Evolutionary conservation across 2,113 vertebrate species (phyloP).

Genomic region (Heloderma charlesbogerti): DNA sequence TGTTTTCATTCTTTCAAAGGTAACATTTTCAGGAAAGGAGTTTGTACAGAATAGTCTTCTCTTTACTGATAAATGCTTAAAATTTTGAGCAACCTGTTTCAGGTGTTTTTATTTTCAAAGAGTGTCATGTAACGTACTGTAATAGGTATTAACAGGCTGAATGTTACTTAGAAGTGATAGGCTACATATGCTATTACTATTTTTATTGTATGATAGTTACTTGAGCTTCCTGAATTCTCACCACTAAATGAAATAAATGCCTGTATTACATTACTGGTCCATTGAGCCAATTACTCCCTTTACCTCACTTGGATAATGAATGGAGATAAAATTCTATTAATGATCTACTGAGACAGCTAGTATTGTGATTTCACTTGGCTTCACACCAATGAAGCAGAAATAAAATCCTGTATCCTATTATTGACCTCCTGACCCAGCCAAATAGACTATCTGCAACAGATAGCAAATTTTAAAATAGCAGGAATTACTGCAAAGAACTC

Average conservation of each 20-base stretch:
- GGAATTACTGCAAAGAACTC: background rate
- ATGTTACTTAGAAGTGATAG: background rate
- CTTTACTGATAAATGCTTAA: background rate
- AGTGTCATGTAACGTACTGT: too few species aligned
- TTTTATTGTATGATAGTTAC: slow-evolving; percentile 17
- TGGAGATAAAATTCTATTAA: slow-evolving; percentile 49
- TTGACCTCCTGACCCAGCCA: slow-evolving; percentile 36
- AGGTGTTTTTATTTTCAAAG: background rate
- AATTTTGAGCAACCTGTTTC: background rate
- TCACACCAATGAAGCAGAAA: slow-evolving; percentile 49
- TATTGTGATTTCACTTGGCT: slow-evolving; percentile 54
- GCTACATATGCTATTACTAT: slow-evolving; percentile 11
- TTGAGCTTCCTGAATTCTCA: background rate
- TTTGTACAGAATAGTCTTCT: background rate
- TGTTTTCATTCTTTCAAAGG: background rate
- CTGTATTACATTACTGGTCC: background rate
- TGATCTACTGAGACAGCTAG: slow-evolving; percentile 51
- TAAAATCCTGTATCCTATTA: slow-evolving; percentile 37
- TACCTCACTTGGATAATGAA: slow-evolving; percentile 13
- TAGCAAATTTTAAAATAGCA: slow-evolving; percentile 38
- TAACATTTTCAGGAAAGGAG: background rate
- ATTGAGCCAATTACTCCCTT: background rate
- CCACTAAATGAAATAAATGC: slow-evolving; percentile 22
- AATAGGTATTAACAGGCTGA: background rate
- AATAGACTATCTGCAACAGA: background rate